phyloP scores from a whole-genome alignment of 2,797 vertebrate species.

The Onychomys torridus region DNA sequence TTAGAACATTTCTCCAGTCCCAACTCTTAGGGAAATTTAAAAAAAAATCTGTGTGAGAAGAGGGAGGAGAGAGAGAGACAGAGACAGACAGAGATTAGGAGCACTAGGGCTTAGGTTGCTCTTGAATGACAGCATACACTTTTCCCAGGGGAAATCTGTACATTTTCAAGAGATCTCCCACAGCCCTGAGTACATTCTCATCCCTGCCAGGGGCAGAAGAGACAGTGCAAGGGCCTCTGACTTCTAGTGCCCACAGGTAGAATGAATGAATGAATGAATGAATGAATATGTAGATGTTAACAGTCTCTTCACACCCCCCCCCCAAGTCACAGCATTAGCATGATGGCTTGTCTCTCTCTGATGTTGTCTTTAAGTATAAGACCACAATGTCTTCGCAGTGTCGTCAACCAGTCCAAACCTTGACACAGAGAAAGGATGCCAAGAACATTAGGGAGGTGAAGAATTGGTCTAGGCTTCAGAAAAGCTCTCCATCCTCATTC shows the following conservation, averaged over 20 bases:
- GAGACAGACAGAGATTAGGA: neutral
- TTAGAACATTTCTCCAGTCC: neutral
- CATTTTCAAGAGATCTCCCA: neutral
- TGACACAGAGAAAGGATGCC: neutral
- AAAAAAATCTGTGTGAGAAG: neutral
- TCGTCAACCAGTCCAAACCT: neutral
- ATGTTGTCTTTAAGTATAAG: neutral
- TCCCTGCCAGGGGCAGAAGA: neutral
- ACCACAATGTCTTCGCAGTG: neutral
- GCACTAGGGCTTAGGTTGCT: neutral
- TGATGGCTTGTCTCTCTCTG: neutral
- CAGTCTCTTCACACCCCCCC: neutral
- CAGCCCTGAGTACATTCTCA: neutral
- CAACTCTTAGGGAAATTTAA: neutral
- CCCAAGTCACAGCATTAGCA: neutral
- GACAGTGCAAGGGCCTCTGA: neutral
- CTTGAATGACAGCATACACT: neutral
- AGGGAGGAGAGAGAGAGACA: neutral
- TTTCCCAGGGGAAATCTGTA: neutral
- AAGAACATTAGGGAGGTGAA: neutral
- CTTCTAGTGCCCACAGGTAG: neutral
- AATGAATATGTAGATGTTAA: neutral
- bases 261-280: neutral
- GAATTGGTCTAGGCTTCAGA: neutral
- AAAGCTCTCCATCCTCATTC: conserved; percentile 23